Conservation (phyloP, 2,888 invertebrate species). For the Podabrus alpinus region DNA sequence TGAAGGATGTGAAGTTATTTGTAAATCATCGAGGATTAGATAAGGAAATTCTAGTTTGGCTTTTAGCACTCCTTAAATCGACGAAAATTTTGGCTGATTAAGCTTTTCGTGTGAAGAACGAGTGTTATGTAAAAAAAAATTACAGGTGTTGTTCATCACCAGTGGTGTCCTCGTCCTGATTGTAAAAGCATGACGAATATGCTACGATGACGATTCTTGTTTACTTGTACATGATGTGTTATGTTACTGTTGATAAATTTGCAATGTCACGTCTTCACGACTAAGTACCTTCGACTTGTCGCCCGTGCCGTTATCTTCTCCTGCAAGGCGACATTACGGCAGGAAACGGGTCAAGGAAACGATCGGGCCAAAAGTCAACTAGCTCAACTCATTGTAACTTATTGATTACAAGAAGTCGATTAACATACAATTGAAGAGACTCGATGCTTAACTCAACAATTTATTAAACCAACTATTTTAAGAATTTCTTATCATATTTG, state of each 20-base stretch:
- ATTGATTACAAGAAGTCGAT: conserved; percentile 42
- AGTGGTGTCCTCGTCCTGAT: conserved; percentile 48
- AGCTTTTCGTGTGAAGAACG: neutral
- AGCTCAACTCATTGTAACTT: conserved; percentile 35
- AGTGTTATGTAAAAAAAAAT: conserved; percentile 14
- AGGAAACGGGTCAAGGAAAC: conserved; percentile 46
- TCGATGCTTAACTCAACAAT: neutral
- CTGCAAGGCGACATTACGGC: conserved; percentile 16
- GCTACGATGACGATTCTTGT: conserved; percentile 41
- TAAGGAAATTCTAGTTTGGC: neutral
- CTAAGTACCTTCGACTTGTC: conserved; percentile 8
- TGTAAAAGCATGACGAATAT: conserved; percentile 40
- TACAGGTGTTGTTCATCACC: conserved; percentile 28
- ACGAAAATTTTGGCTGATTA: neutral
- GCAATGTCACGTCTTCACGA: conserved; percentile 33
- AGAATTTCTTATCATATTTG: neutral
- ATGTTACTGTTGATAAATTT: conserved; percentile 11
- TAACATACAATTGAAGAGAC: conserved; percentile 38
- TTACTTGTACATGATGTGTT: conserved; percentile 38
- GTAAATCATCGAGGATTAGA: conserved; percentile 16
- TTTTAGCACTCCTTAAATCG: neutral
- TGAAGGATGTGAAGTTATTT: conserved; percentile 10
- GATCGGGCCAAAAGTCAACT: conserved; percentile 47
- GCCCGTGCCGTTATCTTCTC: conserved; percentile 14
- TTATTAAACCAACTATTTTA: neutral